Evolutionary conservation across 2,888 invertebrate species (phyloP), one percentile per base, ranked within the genome.

Genomic region (Platynereis dumerilii): DNA sequence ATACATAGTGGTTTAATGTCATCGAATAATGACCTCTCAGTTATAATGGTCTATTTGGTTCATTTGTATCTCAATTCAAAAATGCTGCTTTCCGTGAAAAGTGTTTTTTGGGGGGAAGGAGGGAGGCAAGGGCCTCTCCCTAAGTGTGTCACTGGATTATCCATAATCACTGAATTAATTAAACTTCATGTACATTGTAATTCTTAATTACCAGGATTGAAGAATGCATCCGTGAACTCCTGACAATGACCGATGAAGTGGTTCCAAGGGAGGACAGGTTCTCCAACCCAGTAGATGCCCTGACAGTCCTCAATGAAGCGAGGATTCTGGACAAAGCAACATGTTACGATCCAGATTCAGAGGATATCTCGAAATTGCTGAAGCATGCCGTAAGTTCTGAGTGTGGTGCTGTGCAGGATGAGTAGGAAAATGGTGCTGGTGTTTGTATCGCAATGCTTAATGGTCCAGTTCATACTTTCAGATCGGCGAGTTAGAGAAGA

Each of bases 261-360:
- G 48, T 62, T 10, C 55, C 55, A 3, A 29, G 28, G 12, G 48
- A 58, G 20, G 2, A 42, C 20, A 45, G 57, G 22, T 77, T 75
- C 65, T 66, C 74, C 5, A 74, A 76, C 15, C 79, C 81, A 5
- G 74, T 74, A 60, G 80, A 80, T 67, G 79, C 78, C 17, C 68
- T 81, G 7, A 67, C 73, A 1, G 72, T 76, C 64, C 76, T 80
- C 74, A 71, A 76, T 22, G 76, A 77, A 63, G 74, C 73, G 53
- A 76, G 78, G 64, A 69, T 75, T 24, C 68, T 81, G 61, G 80
- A 81, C 69, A 80, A 81, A 63, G 76, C 77, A 34, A 76, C 78
- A 1, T 81, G 81, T 65, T 80, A 79, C 65, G 81, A 81, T 61
- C 80, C 80, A 5, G 79, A 80, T 29, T 65, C 75, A n/a, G 80